Evolutionary conservation across 2,888 invertebrate species (phyloP).

Genomic region (Hedya salicella): DNA sequence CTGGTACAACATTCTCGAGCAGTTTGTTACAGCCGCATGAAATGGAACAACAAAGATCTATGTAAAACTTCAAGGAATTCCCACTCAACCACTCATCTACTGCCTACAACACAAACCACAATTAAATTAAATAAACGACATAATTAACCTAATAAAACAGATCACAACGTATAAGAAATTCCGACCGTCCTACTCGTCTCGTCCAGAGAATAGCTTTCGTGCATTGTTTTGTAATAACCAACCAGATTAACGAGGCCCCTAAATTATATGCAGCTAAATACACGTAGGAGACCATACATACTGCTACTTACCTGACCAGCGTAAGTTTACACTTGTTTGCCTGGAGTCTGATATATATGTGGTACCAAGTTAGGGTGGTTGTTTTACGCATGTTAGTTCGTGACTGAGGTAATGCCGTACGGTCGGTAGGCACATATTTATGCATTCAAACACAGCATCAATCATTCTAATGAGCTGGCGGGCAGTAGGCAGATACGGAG

Average conservation of each 20-base stretch:
- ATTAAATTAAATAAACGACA: slow-evolving; percentile 33
- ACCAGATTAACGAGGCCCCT: slow-evolving; percentile 22
- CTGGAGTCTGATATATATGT: neutral
- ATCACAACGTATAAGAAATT: slow-evolving; percentile 43
- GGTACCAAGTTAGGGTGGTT: slow-evolving; percentile 36
- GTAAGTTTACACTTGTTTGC: slow-evolving; percentile 7
- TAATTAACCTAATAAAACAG: slow-evolving; percentile 35
- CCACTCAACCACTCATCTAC: slow-evolving; percentile 3
- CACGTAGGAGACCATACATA: slow-evolving; percentile 30
- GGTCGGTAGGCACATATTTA: slow-evolving; percentile 73
- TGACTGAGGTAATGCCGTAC: slow-evolving; percentile 64
- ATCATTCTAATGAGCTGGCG: slow-evolving; percentile 80
- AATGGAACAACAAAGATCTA: slow-evolving; percentile 1
- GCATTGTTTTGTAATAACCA: slow-evolving; percentile 47
- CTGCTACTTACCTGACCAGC: slow-evolving; percentile 16
- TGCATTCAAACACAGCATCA: slow-evolving; percentile 79
- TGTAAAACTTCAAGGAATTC: slow-evolving; percentile 20
- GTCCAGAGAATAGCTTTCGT: slow-evolving; percentile 47
- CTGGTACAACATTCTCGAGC: neutral
- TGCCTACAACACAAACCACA: slow-evolving; percentile 16
- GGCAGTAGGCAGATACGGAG: slow-evolving; percentile 59
- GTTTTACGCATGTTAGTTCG: slow-evolving; percentile 65
- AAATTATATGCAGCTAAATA: slow-evolving; percentile 36
- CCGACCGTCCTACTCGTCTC: slow-evolving; percentile 43
- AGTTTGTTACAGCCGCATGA: neutral